These are phyloP conservation scores for Cheiracanthium punctorium DNA, from an alignment of 2,888 invertebrate species.

Conservation along the genomic window DNA sequence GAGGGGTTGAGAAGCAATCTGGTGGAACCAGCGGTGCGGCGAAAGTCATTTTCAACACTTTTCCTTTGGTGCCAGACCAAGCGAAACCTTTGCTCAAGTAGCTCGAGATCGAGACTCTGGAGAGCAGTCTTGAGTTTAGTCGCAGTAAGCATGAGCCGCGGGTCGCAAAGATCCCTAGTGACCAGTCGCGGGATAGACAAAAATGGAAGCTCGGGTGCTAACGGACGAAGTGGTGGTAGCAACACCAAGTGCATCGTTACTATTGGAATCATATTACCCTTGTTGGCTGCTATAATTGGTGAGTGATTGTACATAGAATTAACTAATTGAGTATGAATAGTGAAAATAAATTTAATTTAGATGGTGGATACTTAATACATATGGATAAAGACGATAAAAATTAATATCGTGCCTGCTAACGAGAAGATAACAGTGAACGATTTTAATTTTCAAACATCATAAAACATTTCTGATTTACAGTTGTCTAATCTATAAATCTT, in stretches of 20 bases:
- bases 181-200: background rate
- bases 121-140: background rate
- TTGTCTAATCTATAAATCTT: no score
- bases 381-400: no score
- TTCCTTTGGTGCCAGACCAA: conserved; percentile 5
- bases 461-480: no score
- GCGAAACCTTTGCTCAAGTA: conserved; percentile 4
- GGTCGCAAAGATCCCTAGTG: background rate
- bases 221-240: background rate
- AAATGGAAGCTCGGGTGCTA: background rate
- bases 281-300: background rate
- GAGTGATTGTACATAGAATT: no score
- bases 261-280: background rate
- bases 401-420: no score
- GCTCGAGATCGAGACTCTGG: background rate
- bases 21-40: background rate
- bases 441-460: no score
- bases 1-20: conserved; percentile 1
- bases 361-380: no score
- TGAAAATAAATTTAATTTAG: no score
- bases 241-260: background rate
- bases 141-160: background rate
- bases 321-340: no score
- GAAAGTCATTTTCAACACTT: background rate
- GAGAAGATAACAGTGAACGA: no score